Evolutionary conservation across 2,113 vertebrate genomes (phyloP).

Genomic region (Heloderma charlesbogerti): DNA sequence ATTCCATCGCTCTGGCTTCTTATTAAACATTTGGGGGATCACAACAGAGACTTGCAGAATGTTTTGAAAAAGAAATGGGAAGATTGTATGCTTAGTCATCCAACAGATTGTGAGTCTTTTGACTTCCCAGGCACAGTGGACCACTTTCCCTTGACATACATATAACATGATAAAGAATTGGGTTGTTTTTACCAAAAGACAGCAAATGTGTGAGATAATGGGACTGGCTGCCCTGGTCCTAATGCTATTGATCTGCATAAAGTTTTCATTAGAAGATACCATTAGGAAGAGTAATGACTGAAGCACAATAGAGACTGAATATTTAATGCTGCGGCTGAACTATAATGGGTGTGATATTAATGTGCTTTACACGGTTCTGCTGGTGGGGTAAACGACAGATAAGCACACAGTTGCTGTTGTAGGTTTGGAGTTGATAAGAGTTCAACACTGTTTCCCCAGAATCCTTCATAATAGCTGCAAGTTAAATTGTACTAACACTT

Average conservation of each 20-base stretch:
- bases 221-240: neutral
- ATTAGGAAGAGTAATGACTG: neutral
- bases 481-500: conserved; percentile 8
- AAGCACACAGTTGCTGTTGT: neutral
- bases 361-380: neutral
- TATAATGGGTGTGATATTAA: neutral
- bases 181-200: neutral
- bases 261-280: neutral
- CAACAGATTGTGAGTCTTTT: neutral
- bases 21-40: neutral
- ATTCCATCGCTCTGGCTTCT: neutral
- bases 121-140: neutral
- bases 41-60: neutral
- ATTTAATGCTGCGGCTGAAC: neutral
- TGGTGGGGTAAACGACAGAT: neutral
- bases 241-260: neutral
- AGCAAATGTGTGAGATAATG: neutral
- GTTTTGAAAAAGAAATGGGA: neutral
- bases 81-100: neutral
- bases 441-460: neutral
- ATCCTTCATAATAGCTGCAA: neutral
- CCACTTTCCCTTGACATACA: neutral
- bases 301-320: neutral
- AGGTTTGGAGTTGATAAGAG: neutral
- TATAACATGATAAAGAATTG: neutral